Evolutionary conservation across 2,888 invertebrate genomes (phyloP).

Genomic region (Nemurella pictetii): DNA sequence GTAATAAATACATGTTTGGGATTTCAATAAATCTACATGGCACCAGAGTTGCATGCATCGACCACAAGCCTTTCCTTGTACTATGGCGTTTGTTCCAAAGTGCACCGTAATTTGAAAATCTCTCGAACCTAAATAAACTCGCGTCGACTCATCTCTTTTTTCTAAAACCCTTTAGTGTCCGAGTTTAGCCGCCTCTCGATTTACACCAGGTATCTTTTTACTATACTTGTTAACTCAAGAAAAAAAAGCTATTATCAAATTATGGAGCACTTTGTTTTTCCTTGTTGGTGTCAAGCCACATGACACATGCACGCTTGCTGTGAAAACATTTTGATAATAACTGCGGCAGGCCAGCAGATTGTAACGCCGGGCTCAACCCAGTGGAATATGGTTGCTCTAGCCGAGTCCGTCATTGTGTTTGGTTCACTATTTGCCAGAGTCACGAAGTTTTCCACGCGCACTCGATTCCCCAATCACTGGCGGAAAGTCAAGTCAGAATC

Average conservation of each 20-base stretch:
- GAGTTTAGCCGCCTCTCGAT: too few relatives aligned
- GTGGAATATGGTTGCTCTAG: not conserved
- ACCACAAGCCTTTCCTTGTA: not conserved
- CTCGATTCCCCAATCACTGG: not conserved
- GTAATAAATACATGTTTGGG: conserved; percentile 26
- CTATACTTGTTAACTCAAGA: not conserved
- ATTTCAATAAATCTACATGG: conserved; percentile 17
- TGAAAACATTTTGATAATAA: too few relatives aligned
- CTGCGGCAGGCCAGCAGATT: too few relatives aligned
- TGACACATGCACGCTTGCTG: too few relatives aligned
- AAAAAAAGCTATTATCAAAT: not conserved
- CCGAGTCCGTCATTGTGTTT: not conserved
- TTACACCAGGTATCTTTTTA: not conserved
- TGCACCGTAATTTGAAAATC: not conserved
- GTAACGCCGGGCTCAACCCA: too few relatives aligned
- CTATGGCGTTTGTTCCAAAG: not conserved
- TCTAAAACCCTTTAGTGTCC: not conserved
- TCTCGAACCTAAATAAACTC: not conserved
- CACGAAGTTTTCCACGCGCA: not conserved
- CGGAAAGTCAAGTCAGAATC: not conserved
- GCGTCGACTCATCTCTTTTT: not conserved
- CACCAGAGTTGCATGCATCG: not conserved
- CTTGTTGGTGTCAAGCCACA: too few relatives aligned
- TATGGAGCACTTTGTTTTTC: not conserved
- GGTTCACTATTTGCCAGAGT: too few relatives aligned